A percentile compares a stretch with the other conserved stretches of the same genome.
These are phyloP conservation scores for Lepidonotus clava DNA, from an alignment of 2,888 invertebrate genomes.

Conservation along the genomic window DNA sequence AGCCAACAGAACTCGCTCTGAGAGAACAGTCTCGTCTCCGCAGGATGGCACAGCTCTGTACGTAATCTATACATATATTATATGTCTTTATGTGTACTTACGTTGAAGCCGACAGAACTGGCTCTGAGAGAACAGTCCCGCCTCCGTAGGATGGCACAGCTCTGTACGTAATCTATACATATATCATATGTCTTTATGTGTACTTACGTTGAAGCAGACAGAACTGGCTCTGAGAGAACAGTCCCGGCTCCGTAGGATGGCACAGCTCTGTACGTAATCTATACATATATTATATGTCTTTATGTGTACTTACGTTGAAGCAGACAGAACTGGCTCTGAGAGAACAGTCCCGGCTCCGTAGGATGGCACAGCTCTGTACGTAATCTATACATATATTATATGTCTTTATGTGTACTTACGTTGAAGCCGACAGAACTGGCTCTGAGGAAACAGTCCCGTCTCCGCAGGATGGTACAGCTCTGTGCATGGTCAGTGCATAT, in stretches of 20 bases:
- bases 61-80: slow-evolving; percentile 78
- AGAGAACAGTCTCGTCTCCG: slow-evolving; percentile 74
- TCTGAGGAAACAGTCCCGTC: slow-evolving; percentile 73
- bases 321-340: slow-evolving; percentile 77
- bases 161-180: slow-evolving; percentile 78
- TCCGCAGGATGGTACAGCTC: slow-evolving; percentile 77
- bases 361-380: slow-evolving; percentile 79
- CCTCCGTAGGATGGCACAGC: slow-evolving; percentile 77
- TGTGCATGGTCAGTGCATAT: slow-evolving; percentile 79
- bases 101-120: slow-evolving; percentile 79
- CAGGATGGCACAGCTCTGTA: slow-evolving; percentile 79
- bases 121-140: slow-evolving; percentile 76
- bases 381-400: slow-evolving; percentile 78
- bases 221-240: slow-evolving; percentile 76
- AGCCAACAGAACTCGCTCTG: slow-evolving; percentile 78
- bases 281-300: too few species aligned
- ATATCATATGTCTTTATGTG: slow-evolving; percentile 78
- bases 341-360: slow-evolving; percentile 74
- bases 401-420: slow-evolving; percentile 62
- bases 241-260: slow-evolving; percentile 76
- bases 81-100: slow-evolving; percentile 73
- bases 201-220: slow-evolving; percentile 76
- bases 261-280: slow-evolving; percentile 79
- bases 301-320: too few species aligned
- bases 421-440: slow-evolving; percentile 79